These are phyloP conservation scores for Rutilus rutilus DNA, from an alignment of 2,113 vertebrate species.

Conservation along the genomic window DNA sequence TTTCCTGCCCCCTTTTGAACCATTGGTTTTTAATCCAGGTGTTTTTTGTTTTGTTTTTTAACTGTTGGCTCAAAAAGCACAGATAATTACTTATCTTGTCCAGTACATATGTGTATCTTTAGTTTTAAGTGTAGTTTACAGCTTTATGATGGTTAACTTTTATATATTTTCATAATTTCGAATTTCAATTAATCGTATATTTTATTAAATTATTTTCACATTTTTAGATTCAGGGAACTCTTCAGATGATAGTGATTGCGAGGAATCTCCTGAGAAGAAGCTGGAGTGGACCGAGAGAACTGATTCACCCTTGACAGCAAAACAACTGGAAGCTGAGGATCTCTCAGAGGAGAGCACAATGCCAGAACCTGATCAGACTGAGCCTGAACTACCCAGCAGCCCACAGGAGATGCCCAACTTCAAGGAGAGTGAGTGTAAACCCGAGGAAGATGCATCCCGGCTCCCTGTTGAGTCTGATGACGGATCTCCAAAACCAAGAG, in stretches of 20 bases:
- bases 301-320: slow-evolving; percentile 40
- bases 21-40: not conserved
- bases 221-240: slow-evolving; percentile 74
- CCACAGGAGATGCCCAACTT: slow-evolving; percentile 62
- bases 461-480: slow-evolving; percentile 49
- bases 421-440: slow-evolving; percentile 54
- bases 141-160: not conserved
- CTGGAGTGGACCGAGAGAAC: slow-evolving; percentile 43
- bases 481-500: slow-evolving; percentile 85
- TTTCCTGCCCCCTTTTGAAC: not conserved
- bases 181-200: too few relatives aligned
- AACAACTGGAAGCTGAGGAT: slow-evolving; percentile 56
- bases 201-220: slow-evolving; percentile 56
- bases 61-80: not conserved
- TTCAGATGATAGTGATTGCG: slow-evolving; percentile 75
- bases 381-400: slow-evolving; percentile 77
- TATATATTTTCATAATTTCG: not conserved
- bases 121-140: not conserved
- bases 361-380: slow-evolving; percentile 65
- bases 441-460: slow-evolving; percentile 56
- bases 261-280: slow-evolving; percentile 51
- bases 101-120: not conserved
- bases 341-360: slow-evolving; percentile 71
- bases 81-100: not conserved
- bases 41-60: not conserved